Conservation (phyloP, 2,113 vertebrate species). For the Raja brachyura region DNA sequence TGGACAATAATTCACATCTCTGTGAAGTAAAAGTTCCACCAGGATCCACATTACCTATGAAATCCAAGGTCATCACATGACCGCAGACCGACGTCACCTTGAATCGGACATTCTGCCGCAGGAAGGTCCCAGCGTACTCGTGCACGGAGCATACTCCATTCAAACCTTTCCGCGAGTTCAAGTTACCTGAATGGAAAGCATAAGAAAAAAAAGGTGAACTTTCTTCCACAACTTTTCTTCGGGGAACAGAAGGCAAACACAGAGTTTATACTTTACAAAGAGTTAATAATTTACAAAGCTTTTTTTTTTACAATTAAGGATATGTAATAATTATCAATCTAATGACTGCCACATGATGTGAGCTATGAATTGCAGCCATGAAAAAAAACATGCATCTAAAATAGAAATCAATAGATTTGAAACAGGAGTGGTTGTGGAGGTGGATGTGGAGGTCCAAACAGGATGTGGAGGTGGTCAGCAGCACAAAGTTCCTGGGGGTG, state of each 20-base stretch:
- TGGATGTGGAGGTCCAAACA: too few relatives aligned
- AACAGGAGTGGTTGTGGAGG: too few relatives aligned
- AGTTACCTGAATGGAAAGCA: conserved; percentile 60
- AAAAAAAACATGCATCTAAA: neutral
- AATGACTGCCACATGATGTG: neutral
- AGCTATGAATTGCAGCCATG: neutral
- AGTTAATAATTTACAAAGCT: neutral
- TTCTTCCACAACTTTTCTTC: too few relatives aligned
- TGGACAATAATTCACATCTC: neutral
- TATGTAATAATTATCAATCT: too few relatives aligned
- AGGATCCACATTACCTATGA: conserved; percentile 68
- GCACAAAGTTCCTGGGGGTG: too few relatives aligned
- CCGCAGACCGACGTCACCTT: conserved; percentile 98
- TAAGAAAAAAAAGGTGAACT: neutral
- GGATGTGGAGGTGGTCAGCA: too few relatives aligned
- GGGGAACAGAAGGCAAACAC: neutral
- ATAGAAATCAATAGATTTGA: neutral
- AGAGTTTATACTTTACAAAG: too few relatives aligned
- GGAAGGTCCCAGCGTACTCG: conserved; percentile 74
- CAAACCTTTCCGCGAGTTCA: conserved; percentile 79
- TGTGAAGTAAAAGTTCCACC: neutral
- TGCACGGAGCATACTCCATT: conserved; percentile 87
- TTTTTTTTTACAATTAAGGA: neutral
- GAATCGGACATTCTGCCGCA: conserved; percentile 73
- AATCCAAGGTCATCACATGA: conserved; percentile 96